Conservation (phyloP, 1,140 invertebrate genomes). For the Euglossa dilemma region DNA sequence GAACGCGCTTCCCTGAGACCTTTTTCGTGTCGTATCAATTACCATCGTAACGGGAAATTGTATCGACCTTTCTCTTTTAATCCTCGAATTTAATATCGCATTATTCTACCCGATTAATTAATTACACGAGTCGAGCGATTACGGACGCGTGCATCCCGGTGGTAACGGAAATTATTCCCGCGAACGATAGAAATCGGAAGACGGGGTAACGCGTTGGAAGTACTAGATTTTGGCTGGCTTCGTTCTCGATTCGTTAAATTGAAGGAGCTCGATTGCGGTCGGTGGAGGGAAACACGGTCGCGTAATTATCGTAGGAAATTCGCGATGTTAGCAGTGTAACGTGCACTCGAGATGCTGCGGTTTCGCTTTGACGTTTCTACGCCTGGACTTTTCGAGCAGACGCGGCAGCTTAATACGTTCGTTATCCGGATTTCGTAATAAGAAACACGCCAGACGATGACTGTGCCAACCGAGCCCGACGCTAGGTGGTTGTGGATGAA, state of each 20-base stretch:
- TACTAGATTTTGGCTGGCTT: not conserved
- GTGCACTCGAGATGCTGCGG: slow-evolving; percentile 71
- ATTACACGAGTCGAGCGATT: not conserved
- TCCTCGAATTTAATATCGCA: not conserved
- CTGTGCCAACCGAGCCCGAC: not conserved
- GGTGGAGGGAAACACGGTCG: not conserved
- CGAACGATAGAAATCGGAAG: too few species aligned
- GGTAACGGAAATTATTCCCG: not conserved
- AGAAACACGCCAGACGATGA: not conserved
- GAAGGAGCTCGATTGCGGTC: not conserved
- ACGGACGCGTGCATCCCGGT: not conserved
- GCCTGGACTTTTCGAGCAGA: slow-evolving; percentile 36
- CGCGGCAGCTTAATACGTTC: slow-evolving; percentile 62
- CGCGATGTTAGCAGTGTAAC: slow-evolving; percentile 58
- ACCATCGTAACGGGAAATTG: not conserved
- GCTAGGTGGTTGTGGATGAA: too few species aligned
- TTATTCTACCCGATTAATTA: not conserved
- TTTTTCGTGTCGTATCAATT: not conserved
- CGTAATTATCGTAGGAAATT: slow-evolving; percentile 57
- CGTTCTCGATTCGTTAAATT: not conserved
- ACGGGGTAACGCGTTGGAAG: too few species aligned
- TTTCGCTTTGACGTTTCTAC: slow-evolving; percentile 37
- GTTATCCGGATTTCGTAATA: slow-evolving; percentile 67
- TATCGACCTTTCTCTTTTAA: slow-evolving; percentile 26
- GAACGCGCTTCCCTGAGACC: not conserved